Conservation (phyloP, 2,113 vertebrate species). For the Gallinago paraguaiae region DNA sequence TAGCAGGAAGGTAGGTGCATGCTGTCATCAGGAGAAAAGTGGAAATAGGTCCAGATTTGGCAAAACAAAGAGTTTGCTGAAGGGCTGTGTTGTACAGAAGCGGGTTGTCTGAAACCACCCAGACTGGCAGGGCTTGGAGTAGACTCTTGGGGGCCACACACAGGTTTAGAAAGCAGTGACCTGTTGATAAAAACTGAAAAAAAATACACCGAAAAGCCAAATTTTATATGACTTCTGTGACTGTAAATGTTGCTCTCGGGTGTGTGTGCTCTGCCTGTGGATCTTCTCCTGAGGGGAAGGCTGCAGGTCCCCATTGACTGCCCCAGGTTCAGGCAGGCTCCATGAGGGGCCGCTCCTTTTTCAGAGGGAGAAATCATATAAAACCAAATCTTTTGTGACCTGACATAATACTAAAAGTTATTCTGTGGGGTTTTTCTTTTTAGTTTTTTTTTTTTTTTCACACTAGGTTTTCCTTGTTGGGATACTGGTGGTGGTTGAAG, state of each 20-base stretch:
- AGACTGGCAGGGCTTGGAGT: constrained; percentile 2
- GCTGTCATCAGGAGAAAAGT: not conserved
- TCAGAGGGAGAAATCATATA: not conserved
- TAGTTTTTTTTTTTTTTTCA: not conserved
- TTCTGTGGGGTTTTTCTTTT: not conserved
- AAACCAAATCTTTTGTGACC: not conserved
- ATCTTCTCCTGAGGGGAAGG: not conserved
- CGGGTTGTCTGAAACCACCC: constrained; percentile 34
- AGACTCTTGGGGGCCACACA: constrained; percentile 9
- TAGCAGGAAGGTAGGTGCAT: not conserved
- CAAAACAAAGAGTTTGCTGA: constrained; percentile 45
- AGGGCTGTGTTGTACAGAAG: constrained; percentile 6
- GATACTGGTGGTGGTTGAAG: not conserved
- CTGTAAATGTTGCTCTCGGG: not conserved
- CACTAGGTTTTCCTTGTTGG: not conserved
- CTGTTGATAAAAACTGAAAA: constrained; percentile 32
- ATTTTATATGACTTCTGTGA: constrained; percentile 23
- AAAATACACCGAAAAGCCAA: not conserved
- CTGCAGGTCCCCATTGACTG: not conserved
- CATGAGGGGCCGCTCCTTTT: not conserved
- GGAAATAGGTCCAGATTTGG: constrained; percentile 12
- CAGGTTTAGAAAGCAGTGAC: constrained; percentile 29
- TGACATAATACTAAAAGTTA: not conserved
- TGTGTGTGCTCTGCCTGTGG: not conserved
- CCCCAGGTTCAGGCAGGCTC: not conserved